Evolutionary conservation across 1,140 invertebrate genomes (phyloP), one percentile per base, ranked within the genome.

Genomic region (Drosophila kanapiae): DNA sequence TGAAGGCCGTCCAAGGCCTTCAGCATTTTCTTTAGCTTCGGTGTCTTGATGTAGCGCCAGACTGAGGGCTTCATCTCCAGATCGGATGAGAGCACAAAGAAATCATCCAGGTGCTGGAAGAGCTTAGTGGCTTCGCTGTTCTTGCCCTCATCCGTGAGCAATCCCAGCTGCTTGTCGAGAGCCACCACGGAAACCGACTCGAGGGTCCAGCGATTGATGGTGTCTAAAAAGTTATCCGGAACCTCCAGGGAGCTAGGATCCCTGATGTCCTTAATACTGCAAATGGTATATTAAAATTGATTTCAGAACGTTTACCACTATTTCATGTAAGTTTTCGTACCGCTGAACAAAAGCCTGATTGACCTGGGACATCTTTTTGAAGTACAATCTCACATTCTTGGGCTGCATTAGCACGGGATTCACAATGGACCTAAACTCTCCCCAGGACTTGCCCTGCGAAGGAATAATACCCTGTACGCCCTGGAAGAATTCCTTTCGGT

Each of bases 111-210:
- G 16, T 23, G 13, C 0, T 85, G 9, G 48, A 80, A 91, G 0
- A 91, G 72, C 45, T 67, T 70, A 14, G 38, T 51, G 2, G 81
- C 64, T 1, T 78, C 40, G 0, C 35, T 69, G 53, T 76, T 48
- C 0, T 67, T 54, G 6, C 67, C 67, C 9, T 60, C 68, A 3
- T 59, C 42, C 61, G 94, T 93, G 3, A 91, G 54, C n/a, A 91
- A 35, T 2, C 86, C 90, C 16, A 91, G 43, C 29, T 86, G 71
- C 16, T 65, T 84, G 35, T 91, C 95, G 48, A 97, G 91, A 10
- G 96, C 96, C 1, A 97, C 94, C 1, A 95, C 92, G 1, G 94
- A 95, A 13, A 96, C 95, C 0, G 95, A 96, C 91, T 97, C 96
- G 8, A 97, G 83, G 4, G 95, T 93, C 95, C 96, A 96, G 75